A percentile compares a stretch with the other conserved stretches of the same genome.
phyloP scores from a whole-genome alignment of 1,140 invertebrate species.

The Diachasma alloeum region DNA sequence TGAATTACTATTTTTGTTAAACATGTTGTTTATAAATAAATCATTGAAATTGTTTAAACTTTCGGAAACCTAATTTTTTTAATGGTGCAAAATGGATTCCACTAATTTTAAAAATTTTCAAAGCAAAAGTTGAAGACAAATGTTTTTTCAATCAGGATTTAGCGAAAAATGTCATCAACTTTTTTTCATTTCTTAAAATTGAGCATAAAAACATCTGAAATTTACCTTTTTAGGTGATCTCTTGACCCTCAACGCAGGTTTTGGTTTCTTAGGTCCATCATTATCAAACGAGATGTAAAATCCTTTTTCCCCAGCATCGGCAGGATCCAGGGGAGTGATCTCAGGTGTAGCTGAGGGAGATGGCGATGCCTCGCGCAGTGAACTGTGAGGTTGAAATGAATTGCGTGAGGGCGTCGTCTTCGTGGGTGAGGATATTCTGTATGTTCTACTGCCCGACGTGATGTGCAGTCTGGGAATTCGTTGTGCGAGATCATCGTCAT shows the following conservation, averaged over 20 bases:
- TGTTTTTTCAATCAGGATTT: too few species aligned
- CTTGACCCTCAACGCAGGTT: constrained; percentile 83
- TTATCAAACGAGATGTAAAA: constrained; percentile 95
- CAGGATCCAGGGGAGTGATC: constrained; percentile 60
- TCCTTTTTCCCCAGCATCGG: constrained; percentile 78
- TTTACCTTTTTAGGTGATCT: constrained; percentile 83
- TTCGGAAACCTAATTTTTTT: too few species aligned
- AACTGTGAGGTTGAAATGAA: constrained; percentile 73
- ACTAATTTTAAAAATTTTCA: too few species aligned
- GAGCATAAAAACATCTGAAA: too few species aligned
- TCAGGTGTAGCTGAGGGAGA: constrained; percentile 55
- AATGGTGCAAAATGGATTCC: too few species aligned
- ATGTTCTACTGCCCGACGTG: constrained; percentile 85
- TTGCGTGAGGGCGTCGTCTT: constrained; percentile 75
- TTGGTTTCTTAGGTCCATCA: constrained; percentile 85
- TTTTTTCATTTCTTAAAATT: too few species aligned
- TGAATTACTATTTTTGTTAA: too few species aligned
- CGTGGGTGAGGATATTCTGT: constrained; percentile 83
- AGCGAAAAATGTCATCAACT: too few species aligned
- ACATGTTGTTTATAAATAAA: too few species aligned
- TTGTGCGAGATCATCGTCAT: constrained; percentile 68
- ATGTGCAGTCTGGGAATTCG: constrained; percentile 80
- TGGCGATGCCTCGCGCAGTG: constrained; percentile 59
- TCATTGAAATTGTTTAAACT: too few species aligned
- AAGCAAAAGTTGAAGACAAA: too few species aligned